A percentile compares a stretch with the other conserved stretches of the same genome.
Evolutionary conservation across 2,113 vertebrate species (phyloP).

Genomic region (Podocnemis expansa): DNA sequence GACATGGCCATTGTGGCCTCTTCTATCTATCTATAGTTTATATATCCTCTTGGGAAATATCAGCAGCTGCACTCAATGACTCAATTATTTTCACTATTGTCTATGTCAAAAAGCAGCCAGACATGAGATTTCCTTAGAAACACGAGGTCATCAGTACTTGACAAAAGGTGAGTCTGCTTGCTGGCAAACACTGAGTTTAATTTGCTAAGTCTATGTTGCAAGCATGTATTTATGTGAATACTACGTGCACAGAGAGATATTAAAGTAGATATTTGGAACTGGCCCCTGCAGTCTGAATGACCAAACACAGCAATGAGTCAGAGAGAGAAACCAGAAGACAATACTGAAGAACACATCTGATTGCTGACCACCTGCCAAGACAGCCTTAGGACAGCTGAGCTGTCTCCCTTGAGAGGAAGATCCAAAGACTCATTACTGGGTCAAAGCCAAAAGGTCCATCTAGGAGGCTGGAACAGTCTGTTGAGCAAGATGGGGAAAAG

Average conservation of each 20-base stretch:
- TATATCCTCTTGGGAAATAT: background rate
- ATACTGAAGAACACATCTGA: background rate
- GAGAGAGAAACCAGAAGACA: conserved; percentile 2
- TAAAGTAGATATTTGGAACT: conserved; percentile 7
- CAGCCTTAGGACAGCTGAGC: conserved; percentile 28
- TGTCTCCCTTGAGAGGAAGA: conserved; percentile 7
- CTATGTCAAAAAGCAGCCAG: conserved; percentile 16
- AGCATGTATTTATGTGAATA: conserved; percentile 11
- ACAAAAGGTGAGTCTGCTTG: conserved; percentile 9
- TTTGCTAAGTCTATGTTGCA: background rate
- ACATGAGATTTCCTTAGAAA: background rate
- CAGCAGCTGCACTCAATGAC: conserved; percentile 21
- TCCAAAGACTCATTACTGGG: conserved; percentile 33
- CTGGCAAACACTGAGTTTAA: background rate
- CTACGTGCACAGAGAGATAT: background rate
- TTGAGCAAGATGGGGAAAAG: background rate
- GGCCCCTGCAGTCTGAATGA: background rate
- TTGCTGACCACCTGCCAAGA: conserved; percentile 15
- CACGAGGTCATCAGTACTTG: conserved; percentile 21
- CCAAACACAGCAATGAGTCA: background rate
- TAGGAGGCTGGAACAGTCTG: conserved; percentile 22
- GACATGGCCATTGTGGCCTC: too few species aligned
- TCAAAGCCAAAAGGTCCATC: conserved; percentile 41
- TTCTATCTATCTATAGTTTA: background rate
- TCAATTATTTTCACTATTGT: conserved; percentile 27